Base-by-base conservation (phyloP, 1,140 invertebrate genomes). In the Drosophila burlai region DNA sequence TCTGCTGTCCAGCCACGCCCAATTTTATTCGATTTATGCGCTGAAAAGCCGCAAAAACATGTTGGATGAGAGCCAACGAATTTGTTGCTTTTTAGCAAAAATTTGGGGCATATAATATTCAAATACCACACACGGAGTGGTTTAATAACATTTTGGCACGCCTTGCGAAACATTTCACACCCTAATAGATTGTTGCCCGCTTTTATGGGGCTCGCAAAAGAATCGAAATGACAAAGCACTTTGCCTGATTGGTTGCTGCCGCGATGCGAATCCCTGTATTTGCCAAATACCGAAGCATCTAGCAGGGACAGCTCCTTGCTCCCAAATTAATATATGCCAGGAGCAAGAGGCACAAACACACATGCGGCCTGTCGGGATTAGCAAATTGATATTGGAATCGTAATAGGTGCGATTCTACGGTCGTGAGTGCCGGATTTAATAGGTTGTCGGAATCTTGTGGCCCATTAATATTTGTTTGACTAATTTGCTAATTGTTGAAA, bases 141-240 rank as follows among this genome's bases (percentile, higher is more conserved):
- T 49, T 80, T 89, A 83, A 86, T 86, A 76, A 67, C 49, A 74
- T 74, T 77, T 85, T 73, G 72, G 61, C 81, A 84, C 78, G 64
- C 49, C 58, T 40, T 49, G 52, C 63, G 11, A n/a, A 60, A 59
- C 52, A 59, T 59, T 72, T 72, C 36, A 59, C 68, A 60, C 69
- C 42, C 67, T 73, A 54, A 73, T 72, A 73, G 54, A 74, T 62
- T 74, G 54, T 24, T 18, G 31, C 55, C 67, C 8, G 36, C 45
- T 73, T 60, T 60, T 38, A 36, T 60, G 54, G 24, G 11, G 4
- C 26, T 69, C 50, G 26, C 26, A 36, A 10, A 38, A 3, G 13
- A 72, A 52, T 57, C 31, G 24, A 61, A 42, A 47, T 52, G 31
- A 61, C 55, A 50, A 49, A 73, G 67, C 69, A 74, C 71, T 74